phyloP scores from a whole-genome alignment of 2,113 vertebrate genomes.

The Grallaria varia region DNA sequence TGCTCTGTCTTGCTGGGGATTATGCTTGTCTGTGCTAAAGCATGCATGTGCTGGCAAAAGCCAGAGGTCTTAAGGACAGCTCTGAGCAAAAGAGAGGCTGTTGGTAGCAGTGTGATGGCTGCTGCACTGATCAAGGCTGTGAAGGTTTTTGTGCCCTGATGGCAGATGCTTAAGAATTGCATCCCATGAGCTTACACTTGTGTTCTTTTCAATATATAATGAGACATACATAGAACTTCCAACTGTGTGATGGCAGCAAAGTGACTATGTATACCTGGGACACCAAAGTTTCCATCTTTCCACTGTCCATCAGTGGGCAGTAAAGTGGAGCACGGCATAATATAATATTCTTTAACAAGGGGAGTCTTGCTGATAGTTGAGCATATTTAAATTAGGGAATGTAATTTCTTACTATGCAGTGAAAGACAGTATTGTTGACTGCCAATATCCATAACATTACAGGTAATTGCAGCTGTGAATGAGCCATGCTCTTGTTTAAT shows the following conservation, averaged over 20 bases:
- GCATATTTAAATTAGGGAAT: neutral
- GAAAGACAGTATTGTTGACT: neutral
- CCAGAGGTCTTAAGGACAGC: neutral
- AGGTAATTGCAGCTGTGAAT: conserved; percentile 24
- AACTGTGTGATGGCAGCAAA: neutral
- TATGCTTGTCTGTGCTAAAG: fast-evolving
- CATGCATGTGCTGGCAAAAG: neutral
- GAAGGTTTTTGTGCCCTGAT: neutral
- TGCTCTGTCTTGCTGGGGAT: neutral
- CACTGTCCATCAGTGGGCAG: neutral
- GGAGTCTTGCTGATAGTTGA: neutral
- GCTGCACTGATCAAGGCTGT: neutral
- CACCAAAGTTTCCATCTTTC: neutral
- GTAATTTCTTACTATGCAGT: neutral
- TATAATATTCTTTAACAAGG: neutral
- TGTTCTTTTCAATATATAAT: neutral
- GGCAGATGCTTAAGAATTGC: neutral
- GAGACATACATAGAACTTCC: neutral
- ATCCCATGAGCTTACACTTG: neutral
- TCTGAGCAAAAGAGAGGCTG: neutral
- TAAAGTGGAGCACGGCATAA: neutral
- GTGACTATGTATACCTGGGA: fast-evolving
- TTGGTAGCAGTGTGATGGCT: neutral
- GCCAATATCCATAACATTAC: neutral
- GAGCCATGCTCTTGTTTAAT: conserved; percentile 1